A percentile compares a stretch with the other conserved stretches of the same genome.
These are phyloP conservation scores for Caracal caracal DNA, from an alignment of 2,113 vertebrate species.

Conservation along the genomic window DNA sequence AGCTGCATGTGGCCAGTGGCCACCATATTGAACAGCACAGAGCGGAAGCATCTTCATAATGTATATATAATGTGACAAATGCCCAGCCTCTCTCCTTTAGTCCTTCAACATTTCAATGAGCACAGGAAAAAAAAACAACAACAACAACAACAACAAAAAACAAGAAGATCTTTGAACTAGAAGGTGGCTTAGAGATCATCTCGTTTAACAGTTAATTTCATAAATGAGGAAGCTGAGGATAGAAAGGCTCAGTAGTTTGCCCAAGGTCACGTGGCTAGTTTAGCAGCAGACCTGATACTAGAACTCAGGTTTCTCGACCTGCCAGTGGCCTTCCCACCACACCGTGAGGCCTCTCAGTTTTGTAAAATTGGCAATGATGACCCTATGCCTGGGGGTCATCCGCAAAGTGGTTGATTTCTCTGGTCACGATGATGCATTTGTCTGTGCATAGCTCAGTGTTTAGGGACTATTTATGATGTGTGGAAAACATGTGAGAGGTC, in stretches of 20 bases:
- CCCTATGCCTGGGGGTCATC: background rate
- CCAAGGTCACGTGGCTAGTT: background rate
- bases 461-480: background rate
- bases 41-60: background rate
- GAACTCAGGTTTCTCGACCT: background rate
- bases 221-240: background rate
- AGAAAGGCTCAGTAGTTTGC: background rate
- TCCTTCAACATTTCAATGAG: background rate
- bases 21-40: fast-evolving
- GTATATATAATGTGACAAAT: background rate
- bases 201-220: background rate
- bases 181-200: background rate
- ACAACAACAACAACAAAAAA: background rate
- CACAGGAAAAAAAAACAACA: background rate
- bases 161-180: background rate
- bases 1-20: background rate
- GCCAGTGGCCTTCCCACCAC: background rate
- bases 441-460: background rate
- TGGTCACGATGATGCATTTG: background rate
- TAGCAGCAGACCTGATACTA: background rate
- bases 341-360: background rate
- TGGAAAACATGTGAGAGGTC: background rate
- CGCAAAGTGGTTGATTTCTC: background rate
- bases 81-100: background rate
- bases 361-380: too few species aligned